Evolutionary conservation across 2,113 vertebrate species (phyloP), one percentile per base, ranked within the genome.

Genomic region (Camelus dromedarius): DNA sequence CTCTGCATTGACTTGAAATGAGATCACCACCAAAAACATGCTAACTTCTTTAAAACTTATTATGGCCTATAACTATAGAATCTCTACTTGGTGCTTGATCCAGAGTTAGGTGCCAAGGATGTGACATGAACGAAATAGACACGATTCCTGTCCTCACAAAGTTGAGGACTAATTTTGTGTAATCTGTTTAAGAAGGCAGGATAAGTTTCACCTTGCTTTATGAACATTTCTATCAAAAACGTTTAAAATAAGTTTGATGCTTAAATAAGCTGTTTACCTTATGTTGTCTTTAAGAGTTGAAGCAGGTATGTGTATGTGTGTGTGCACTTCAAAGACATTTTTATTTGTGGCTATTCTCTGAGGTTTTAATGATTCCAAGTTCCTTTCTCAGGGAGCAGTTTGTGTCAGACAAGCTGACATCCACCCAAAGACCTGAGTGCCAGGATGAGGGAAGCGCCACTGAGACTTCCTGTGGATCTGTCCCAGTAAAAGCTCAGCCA

Each of bases 1-100:
- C 10, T 97, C 70, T 91, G 13, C 19, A 60, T 4, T 30, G 8
- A 60, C 50, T 92, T 91, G 77, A 96, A 87, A 92, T 46, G 50
- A 58, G 30, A 46, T n/a, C 54, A 28, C 28, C 52, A 80, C 30
- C 35, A 48, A 89, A 96, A 95, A 30, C n/a, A 76, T 0, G 35
- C 52, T 32, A 32, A 64, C 22, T 76, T 64, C 54, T 89, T 83
- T 82, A 73, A 75, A 87, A 42, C 4, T 32, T 15, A 15, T 58
- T 30, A 28, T 79, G 26, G 26, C 91, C 38, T 79, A 30, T 38
- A 42, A 42, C 38, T 48, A 42, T 7, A 60, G 48, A 89, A 79
- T 8, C 60, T 2, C 19, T 12, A 18, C 52, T 95, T 32, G 80
- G 20, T 42, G 5, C 18, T 46, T 52, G 9, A 72, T 32, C 22